Conservation (phyloP, 37 sponge, comb jelly and placozoan genomes). For the Axinella damicornis region DNA sequence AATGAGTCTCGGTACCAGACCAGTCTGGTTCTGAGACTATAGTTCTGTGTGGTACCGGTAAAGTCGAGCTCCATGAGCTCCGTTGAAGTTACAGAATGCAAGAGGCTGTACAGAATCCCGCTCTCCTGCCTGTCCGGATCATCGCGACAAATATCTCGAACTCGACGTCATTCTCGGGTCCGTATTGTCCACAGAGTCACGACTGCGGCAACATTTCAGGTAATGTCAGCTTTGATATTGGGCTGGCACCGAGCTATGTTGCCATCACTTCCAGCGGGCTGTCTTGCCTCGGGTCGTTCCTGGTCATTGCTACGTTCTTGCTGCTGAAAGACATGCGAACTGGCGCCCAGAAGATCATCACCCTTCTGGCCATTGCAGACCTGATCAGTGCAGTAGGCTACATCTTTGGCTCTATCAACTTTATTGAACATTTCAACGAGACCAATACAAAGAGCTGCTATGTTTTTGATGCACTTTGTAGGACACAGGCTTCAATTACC, state of each 20-base stretch:
- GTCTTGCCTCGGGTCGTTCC: conserved; percentile 51
- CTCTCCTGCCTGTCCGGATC: no score
- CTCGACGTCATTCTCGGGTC: no score
- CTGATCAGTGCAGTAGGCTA: conserved; percentile 66
- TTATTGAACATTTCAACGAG: conserved; percentile 11
- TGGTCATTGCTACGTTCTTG: conserved; percentile 56
- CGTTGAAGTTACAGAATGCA: no score
- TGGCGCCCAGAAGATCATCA: conserved; percentile 58
- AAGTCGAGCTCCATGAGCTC: no score
- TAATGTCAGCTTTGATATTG: conserved; percentile 17
- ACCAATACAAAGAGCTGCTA: background rate
- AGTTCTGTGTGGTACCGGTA: no score
- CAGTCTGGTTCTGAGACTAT: no score
- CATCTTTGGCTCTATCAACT: conserved; percentile 54
- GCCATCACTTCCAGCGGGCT: conserved; percentile 46
- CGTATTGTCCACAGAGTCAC: no score
- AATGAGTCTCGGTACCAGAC: no score
- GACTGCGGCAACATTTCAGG: no score
- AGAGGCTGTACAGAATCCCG: no score
- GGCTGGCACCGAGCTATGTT: conserved; percentile 19
- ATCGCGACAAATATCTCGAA: no score
- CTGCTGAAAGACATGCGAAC: conserved; percentile 54
- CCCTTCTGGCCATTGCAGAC: conserved; percentile 74
- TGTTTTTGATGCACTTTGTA: conserved; percentile 29
- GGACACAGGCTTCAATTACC: conserved; percentile 65